These are phyloP conservation scores for Napeogenes inachia DNA, from an alignment of 2,888 invertebrate genomes.

Conservation along the genomic window DNA sequence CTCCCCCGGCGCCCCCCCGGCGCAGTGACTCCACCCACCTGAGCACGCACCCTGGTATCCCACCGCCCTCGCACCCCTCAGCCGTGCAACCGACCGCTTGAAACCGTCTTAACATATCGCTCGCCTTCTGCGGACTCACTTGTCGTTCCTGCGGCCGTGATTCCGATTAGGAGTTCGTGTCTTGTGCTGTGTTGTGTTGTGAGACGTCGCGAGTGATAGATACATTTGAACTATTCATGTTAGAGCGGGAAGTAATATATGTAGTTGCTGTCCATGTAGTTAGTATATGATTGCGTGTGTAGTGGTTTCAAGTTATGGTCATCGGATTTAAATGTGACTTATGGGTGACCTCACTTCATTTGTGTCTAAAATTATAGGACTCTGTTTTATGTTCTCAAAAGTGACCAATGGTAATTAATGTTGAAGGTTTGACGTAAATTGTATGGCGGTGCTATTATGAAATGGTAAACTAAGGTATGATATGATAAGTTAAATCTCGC, in stretches of 20 bases:
- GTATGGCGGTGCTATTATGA: constrained; percentile 73
- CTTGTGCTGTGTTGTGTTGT: constrained; percentile 12
- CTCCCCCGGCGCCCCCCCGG: constrained; percentile 94
- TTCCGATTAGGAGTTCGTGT: constrained; percentile 14
- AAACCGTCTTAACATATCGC: constrained; percentile 34
- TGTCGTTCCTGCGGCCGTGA: constrained; percentile 24
- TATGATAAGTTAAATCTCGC: constrained; percentile 44
- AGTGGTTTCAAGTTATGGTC: constrained; percentile 24
- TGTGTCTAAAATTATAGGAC: constrained; percentile 19
- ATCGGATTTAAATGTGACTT: constrained; percentile 16
- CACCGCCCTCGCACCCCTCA: constrained; percentile 33
- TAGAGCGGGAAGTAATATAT: constrained; percentile 10
- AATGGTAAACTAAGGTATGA: constrained; percentile 58
- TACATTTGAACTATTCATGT: constrained; percentile 5
- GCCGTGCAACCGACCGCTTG: constrained; percentile 55
- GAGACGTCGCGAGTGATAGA: constrained; percentile 17
- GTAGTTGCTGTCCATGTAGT: constrained; percentile 23
- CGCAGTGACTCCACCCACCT: constrained; percentile 92
- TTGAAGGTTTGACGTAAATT: constrained; percentile 36
- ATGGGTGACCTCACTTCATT: constrained; percentile 20
- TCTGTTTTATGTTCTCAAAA: constrained; percentile 22
- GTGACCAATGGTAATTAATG: constrained; percentile 25
- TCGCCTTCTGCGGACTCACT: constrained; percentile 26
- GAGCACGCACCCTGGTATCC: constrained; percentile 58
- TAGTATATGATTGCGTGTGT: constrained; percentile 20